Evolutionary conservation across 2,797 vertebrate genomes (phyloP), one percentile per base, ranked within the genome.

Genomic region (Tauraco hartlaubi): DNA sequence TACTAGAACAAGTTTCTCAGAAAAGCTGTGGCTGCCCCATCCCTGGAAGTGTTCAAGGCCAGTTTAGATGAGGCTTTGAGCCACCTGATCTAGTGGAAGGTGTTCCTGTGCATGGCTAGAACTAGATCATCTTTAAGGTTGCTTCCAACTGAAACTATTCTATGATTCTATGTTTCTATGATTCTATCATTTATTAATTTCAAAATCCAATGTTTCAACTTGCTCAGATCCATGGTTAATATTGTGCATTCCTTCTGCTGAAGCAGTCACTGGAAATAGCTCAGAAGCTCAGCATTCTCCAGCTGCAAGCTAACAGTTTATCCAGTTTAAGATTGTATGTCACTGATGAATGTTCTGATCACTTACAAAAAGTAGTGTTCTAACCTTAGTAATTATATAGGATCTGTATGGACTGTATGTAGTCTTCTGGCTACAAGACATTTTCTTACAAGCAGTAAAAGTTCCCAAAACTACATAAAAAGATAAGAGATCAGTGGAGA

Each of bases 231-330:
- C 74, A 11, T 63, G 19, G 63, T 87, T 82, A 89, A 54, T 91
- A 43, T n/a, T 74, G 63, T 48, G n/a, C 44, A 85, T 61, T 3
- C 0, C 41, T 95, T 90, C 68, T 87, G 64, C 54, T 82, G 55
- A 72, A 89, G 15, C n/a, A 88, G 15, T 79, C 28, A 49, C 44
- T 88, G 41, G 63, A 82, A 55, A 85, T 46, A 82, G 28, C 56
- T 86, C 55, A 71, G 66, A 66, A 89, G 33, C 51, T 85, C 41
- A 79, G 74, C 66, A 52, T 26, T 90, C 26, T 73, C 26, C 74
- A 90, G 55, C 39, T 96, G 51, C 81, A 92, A 84, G 69, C 39
- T 92, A 43, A 85, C 55, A 75, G 62, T 78, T 82, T 85, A 83
- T 71, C 84, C 62, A 54, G 14, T 61, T 62, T 73, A 59, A 78